Conservation (phyloP, 1,140 invertebrate species). For the Drosophila oshimai region DNA sequence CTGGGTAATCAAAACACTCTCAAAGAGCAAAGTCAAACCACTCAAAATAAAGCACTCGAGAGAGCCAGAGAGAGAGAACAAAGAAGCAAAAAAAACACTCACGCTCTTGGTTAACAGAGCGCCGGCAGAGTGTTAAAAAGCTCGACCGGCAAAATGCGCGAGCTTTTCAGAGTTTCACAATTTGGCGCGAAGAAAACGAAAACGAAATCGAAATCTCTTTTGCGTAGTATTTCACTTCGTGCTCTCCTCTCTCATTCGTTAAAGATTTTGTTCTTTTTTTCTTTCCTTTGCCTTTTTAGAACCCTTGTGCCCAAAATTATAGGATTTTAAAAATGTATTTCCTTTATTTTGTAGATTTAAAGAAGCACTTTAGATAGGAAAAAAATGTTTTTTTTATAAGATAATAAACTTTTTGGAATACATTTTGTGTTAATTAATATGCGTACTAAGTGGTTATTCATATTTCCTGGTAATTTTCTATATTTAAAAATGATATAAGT, state of each 20-base stretch:
- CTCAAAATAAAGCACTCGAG: constrained; percentile 35
- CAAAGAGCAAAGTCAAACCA: not conserved
- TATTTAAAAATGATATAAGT: no score
- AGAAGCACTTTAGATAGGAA: no score
- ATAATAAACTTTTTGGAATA: no score
- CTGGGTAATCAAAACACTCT: not conserved
- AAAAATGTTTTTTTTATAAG: no score
- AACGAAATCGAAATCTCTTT: not conserved
- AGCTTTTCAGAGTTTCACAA: constrained; percentile 31
- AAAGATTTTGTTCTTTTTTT: not conserved
- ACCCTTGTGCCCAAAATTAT: not conserved
- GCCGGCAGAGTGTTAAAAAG: no score
- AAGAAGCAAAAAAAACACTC: no score
- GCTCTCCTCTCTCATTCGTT: not conserved
- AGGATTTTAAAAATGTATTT: not conserved
- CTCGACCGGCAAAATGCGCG: constrained; percentile 11
- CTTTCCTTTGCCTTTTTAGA: no score
- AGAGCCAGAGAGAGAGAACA: constrained; percentile 2
- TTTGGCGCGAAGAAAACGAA: constrained; percentile 41
- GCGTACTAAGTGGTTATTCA: no score
- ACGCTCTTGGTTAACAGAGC: no score
- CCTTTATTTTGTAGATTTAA: no score
- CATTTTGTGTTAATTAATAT: no score
- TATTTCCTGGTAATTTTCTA: no score
- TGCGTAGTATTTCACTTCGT: not conserved